These are phyloP conservation scores for Perccottus glenii DNA, from an alignment of 2,113 vertebrate species.

Conservation along the genomic window DNA sequence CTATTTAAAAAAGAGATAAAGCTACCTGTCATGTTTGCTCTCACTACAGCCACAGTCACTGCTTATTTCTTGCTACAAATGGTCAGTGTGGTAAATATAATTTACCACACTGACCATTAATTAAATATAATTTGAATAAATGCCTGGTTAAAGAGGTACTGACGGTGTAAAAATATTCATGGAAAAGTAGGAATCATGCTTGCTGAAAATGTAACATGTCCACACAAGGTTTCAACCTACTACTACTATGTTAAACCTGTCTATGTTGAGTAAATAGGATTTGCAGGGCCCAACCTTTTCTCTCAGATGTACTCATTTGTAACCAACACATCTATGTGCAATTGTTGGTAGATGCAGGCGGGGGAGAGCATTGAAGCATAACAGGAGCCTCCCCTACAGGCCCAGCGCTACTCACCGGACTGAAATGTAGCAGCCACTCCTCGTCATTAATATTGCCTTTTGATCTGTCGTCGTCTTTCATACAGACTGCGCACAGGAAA, in stretches of 20 bases:
- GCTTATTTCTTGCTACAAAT: no score
- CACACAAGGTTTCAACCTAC: no score
- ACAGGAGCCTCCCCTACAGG: slow-evolving; percentile 34
- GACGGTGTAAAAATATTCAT: no score
- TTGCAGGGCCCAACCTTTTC: neutral
- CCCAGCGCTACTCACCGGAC: slow-evolving; percentile 7
- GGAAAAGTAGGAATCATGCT: no score
- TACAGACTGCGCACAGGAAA: slow-evolving; percentile 15
- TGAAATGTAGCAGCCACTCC: slow-evolving; percentile 28
- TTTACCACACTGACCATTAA: no score
- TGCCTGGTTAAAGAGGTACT: no score
- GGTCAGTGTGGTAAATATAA: no score
- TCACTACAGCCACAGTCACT: no score
- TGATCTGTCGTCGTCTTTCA: slow-evolving; percentile 52
- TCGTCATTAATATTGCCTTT: slow-evolving; percentile 65
- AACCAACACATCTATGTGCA: neutral
- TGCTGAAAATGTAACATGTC: no score
- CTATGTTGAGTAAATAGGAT: neutral
- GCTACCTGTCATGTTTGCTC: no score
- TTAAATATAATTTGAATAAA: no score
- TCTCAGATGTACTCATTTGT: slow-evolving; percentile 4
- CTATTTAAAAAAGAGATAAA: no score
- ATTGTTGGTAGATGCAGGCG: neutral
- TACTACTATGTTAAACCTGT: neutral
- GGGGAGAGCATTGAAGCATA: slow-evolving; percentile 32